Percentiles rank a stretch among this genome's conserved stretches.
Evolutionary conservation across 2,888 invertebrate species (phyloP).

Genomic region (Tetheella fluctuosa): DNA sequence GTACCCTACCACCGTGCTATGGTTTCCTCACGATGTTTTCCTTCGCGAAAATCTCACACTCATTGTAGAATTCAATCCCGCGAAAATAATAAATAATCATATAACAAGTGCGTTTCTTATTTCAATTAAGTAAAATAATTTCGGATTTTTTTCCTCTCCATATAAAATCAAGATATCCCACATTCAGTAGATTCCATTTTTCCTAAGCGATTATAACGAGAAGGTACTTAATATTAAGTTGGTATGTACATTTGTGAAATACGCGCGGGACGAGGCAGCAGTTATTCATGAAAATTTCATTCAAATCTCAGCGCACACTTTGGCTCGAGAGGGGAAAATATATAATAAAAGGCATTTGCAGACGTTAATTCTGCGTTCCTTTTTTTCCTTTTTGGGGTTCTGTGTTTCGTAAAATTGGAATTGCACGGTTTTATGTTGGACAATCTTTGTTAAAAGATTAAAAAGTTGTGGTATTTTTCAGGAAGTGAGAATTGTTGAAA

Average conservation of each 20-base stretch:
- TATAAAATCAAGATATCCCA: not conserved
- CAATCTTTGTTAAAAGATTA: slow-evolving; percentile 11
- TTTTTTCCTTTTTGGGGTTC: slow-evolving; percentile 11
- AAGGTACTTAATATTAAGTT: slow-evolving; percentile 16
- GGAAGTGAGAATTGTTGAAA: not conserved
- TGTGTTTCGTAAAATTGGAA: slow-evolving; percentile 1
- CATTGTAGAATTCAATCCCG: too few species aligned
- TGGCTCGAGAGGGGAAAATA: slow-evolving; percentile 17
- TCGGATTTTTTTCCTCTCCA: not conserved
- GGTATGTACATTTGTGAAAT: slow-evolving; percentile 23
- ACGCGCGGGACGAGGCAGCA: slow-evolving; percentile 31
- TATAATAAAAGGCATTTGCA: slow-evolving; percentile 19
- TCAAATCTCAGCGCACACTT: slow-evolving; percentile 27
- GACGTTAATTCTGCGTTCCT: slow-evolving; percentile 20
- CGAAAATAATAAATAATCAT: too few species aligned
- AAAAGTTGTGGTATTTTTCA: not conserved
- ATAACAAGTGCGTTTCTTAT: too few species aligned
- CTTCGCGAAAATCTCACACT: too few species aligned
- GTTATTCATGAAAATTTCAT: slow-evolving; percentile 39
- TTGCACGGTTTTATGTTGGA: slow-evolving; percentile 4
- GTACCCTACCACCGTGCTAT: too few species aligned
- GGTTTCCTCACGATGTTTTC: too few species aligned
- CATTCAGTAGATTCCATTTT: slow-evolving; percentile 19
- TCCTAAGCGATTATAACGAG: slow-evolving; percentile 19
- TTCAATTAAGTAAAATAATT: not conserved